These are phyloP conservation scores for Drosophila lutescens DNA, from an alignment of 2,888 invertebrate species.

Conservation along the genomic window DNA sequence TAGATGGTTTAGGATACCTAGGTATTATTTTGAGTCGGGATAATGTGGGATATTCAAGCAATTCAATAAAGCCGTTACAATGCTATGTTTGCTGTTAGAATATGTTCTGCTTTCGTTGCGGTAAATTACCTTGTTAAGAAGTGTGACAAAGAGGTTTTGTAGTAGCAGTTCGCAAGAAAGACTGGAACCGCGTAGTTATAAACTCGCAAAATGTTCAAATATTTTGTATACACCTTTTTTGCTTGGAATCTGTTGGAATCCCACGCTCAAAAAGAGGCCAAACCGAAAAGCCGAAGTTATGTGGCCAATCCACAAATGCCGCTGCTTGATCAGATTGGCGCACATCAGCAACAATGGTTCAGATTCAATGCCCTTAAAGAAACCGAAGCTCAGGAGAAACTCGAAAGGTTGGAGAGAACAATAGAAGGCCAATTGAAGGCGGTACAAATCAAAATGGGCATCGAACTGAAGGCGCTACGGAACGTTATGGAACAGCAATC, in stretches of 20 bases:
- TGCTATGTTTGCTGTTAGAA: too few species aligned
- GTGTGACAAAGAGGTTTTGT: background rate
- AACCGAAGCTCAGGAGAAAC: background rate
- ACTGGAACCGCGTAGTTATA: background rate
- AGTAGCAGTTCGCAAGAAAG: background rate
- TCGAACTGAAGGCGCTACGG: background rate
- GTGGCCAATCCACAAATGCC: too few species aligned
- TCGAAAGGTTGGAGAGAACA: background rate
- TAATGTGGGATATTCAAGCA: too few species aligned
- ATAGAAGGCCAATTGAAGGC: background rate
- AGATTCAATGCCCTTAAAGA: background rate
- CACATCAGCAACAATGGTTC: background rate
- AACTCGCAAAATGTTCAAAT: background rate
- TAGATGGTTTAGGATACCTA: too few species aligned
- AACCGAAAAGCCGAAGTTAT: background rate
- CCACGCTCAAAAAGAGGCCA: background rate
- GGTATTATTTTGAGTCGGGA: too few species aligned
- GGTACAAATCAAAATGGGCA: background rate
- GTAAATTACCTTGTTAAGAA: background rate
- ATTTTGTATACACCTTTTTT: background rate
- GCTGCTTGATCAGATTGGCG: background rate
- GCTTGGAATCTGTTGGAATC: background rate
- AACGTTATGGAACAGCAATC: background rate
- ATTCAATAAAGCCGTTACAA: too few species aligned
- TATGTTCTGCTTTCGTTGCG: background rate